Conservation (phyloP, 2,113 vertebrate species). For the Lophius piscatorius region DNA sequence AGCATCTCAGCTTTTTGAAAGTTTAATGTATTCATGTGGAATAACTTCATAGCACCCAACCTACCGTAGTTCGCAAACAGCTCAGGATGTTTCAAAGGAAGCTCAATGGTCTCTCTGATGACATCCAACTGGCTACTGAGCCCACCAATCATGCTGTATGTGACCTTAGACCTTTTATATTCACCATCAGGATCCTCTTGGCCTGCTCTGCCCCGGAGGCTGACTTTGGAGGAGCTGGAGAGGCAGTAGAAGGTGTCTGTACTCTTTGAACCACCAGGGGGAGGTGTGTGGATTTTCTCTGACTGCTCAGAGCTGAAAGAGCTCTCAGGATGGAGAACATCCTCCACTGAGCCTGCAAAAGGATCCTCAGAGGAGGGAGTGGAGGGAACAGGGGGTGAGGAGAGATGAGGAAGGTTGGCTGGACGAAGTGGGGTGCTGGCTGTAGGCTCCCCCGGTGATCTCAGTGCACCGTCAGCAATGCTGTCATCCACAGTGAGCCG, state of each 20-base stretch:
- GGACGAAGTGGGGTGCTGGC: conserved; percentile 78
- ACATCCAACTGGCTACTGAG: conserved; percentile 85
- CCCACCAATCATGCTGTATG: conserved; percentile 93
- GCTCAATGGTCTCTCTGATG: conserved; percentile 91
- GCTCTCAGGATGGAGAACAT: conserved; percentile 5
- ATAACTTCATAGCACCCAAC: background rate
- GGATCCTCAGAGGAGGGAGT: conserved; percentile 31
- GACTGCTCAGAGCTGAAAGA: conserved; percentile 14
- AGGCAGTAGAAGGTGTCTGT: conserved; percentile 87
- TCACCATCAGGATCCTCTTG: conserved; percentile 43
- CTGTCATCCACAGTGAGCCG: conserved; percentile 77
- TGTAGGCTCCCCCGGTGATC: conserved; percentile 58
- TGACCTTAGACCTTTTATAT: conserved; percentile 76
- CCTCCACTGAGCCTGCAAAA: conserved; percentile 7
- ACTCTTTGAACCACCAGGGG: conserved; percentile 51
- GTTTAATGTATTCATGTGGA: background rate
- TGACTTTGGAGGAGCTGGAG: conserved; percentile 82
- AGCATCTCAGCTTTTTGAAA: too few species aligned
- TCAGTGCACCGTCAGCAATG: conserved; percentile 50
- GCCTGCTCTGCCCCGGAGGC: conserved; percentile 47
- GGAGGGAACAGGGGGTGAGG: conserved; percentile 28
- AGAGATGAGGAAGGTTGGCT: conserved; percentile 8
- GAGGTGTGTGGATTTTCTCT: conserved; percentile 19
- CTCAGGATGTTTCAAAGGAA: conserved; percentile 90
- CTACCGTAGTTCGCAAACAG: conserved; percentile 90